Conservation (phyloP, 1,140 invertebrate genomes). For the Leptopilina boulardi region DNA sequence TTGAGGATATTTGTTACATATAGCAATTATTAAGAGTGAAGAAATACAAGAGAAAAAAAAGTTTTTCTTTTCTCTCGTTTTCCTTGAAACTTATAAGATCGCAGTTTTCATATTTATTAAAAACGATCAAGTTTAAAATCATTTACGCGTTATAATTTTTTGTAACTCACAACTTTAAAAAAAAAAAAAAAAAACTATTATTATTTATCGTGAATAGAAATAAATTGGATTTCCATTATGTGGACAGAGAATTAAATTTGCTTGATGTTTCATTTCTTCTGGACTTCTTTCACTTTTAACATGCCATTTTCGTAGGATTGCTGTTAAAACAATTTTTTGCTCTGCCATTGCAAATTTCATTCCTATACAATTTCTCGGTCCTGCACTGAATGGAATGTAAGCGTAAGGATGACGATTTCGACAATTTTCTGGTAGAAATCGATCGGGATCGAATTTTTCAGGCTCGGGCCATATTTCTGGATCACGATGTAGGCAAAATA, state of each 20-base stretch:
- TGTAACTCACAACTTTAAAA: too few relatives aligned
- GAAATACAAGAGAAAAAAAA: too few relatives aligned
- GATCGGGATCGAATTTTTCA: conserved; percentile 79
- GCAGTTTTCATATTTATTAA: too few relatives aligned
- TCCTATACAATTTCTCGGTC: conserved; percentile 80
- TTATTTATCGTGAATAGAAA: too few relatives aligned
- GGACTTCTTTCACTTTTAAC: conserved; percentile 71
- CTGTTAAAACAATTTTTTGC: conserved; percentile 74
- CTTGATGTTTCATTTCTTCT: conserved; percentile 57
- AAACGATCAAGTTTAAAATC: too few relatives aligned
- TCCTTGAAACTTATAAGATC: too few relatives aligned
- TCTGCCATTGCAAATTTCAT: conserved; percentile 78
- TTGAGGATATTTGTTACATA: too few relatives aligned
- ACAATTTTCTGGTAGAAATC: conserved; percentile 77
- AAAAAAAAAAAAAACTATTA: too few relatives aligned
- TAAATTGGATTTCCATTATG: conserved; percentile 49
- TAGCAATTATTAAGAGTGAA: too few relatives aligned
- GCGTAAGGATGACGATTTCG: conserved; percentile 70
- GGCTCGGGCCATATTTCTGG: conserved; percentile 78
- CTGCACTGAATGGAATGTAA: conserved; percentile 80
- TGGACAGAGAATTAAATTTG: conserved; percentile 61
- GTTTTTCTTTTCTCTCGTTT: too few relatives aligned
- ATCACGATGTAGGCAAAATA: conserved; percentile 79
- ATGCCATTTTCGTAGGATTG: conserved; percentile 77
- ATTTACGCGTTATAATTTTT: too few relatives aligned